Conservation (phyloP, 64 coral and sea anemone species). For the Porites australiensis region DNA sequence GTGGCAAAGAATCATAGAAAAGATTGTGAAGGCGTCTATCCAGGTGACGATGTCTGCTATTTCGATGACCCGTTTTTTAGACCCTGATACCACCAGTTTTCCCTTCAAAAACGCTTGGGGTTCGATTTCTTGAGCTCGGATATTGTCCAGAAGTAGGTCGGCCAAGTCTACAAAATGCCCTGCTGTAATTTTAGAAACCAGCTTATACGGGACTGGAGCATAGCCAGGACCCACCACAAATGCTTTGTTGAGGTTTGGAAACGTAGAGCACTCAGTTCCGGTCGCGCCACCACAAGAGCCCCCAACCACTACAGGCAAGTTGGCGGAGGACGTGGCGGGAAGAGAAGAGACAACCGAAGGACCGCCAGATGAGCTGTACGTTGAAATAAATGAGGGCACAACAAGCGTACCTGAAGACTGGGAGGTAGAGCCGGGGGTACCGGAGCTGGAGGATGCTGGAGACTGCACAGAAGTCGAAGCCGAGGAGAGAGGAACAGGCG, state of each 20-base stretch:
- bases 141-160: conserved; percentile 39
- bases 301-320: not conserved
- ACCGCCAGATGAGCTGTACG: not conserved
- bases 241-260: not conserved
- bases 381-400: conserved; percentile 20
- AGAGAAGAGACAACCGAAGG: not conserved
- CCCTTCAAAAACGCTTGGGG: not conserved
- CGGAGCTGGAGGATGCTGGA: not conserved
- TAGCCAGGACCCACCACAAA: conserved; percentile 24
- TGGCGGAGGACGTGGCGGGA: not conserved
- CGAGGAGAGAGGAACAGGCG: not conserved
- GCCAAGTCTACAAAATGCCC: not conserved
- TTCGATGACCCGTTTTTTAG: too few species aligned
- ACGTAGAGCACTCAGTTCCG: not conserved
- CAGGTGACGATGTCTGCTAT: not conserved
- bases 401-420: conserved; percentile 10
- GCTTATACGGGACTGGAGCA: conserved; percentile 24
- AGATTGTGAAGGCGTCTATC: not conserved
- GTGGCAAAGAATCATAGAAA: not conserved
- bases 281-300: not conserved
- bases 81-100: too few species aligned
- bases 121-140: not conserved
- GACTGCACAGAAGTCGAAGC: not conserved
- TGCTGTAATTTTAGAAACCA: conserved; percentile 19
- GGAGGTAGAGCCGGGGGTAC: not conserved